These are phyloP conservation scores for Mugil cephalus DNA, from an alignment of 2,113 vertebrate species.

Conservation along the genomic window DNA sequence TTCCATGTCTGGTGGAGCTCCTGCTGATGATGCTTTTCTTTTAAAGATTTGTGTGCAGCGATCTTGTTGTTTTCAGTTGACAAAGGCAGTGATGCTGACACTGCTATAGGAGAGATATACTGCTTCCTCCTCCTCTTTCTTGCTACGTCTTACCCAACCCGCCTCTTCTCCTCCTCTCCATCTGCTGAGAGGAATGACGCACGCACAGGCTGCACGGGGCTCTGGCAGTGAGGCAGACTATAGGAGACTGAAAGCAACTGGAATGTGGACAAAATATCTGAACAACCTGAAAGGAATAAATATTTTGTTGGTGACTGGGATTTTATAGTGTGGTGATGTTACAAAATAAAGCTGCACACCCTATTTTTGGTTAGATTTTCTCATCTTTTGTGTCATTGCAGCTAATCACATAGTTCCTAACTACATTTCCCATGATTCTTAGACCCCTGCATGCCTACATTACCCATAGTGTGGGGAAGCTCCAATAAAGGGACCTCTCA, in stretches of 20 bases:
- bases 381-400: background rate
- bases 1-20: slow-evolving; percentile 16
- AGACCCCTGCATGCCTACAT: slow-evolving; percentile 17
- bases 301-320: background rate
- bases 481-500: background rate
- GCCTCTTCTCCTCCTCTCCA: slow-evolving; percentile 60
- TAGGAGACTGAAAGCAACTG: slow-evolving; percentile 57
- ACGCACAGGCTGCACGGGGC: slow-evolving; percentile 66
- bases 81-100: slow-evolving; percentile 71
- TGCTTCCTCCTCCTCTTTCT: slow-evolving; percentile 68
- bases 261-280: slow-evolving; percentile 11
- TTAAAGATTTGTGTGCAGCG: slow-evolving; percentile 18
- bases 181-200: slow-evolving; percentile 87
- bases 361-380: background rate
- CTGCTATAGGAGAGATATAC: slow-evolving; percentile 80
- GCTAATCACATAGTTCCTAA: slow-evolving; percentile 10
- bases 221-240: slow-evolving; percentile 72
- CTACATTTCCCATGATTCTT: slow-evolving; percentile 60
- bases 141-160: slow-evolving; percentile 42
- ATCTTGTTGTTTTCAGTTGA: slow-evolving; percentile 73
- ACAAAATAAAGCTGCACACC: background rate
- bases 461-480: slow-evolving; percentile 33
- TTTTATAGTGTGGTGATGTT: too few relatives aligned
- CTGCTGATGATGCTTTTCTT: slow-evolving; percentile 24
- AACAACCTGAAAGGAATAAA: slow-evolving; percentile 12